A percentile compares a stretch with the other conserved stretches of the same genome.
phyloP scores from a whole-genome alignment of 1,140 invertebrate species.

The Diuraphis noxia region DNA sequence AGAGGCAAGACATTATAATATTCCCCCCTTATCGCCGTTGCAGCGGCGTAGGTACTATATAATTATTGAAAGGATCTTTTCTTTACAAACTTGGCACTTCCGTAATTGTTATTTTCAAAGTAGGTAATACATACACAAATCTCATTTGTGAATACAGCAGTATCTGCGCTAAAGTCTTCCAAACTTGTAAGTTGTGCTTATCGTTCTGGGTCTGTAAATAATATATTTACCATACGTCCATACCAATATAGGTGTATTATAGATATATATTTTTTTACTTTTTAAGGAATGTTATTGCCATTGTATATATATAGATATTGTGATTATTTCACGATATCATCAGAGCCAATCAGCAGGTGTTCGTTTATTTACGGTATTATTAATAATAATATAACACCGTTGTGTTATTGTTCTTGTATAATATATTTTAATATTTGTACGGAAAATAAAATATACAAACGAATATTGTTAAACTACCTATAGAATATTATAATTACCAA shows the following conservation, averaged over 20 bases:
- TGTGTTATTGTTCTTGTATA: neutral
- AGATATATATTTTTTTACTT: no score
- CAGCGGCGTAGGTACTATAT: neutral
- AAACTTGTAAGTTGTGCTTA: neutral
- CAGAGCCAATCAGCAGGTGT: neutral
- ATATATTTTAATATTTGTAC: no score
- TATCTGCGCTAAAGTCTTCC: neutral
- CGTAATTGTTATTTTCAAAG: slow-evolving; percentile 21
- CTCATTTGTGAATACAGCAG: neutral
- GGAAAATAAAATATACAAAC: neutral
- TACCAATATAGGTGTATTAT: neutral
- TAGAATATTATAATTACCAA: no score
- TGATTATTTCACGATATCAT: neutral
- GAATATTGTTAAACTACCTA: no score
- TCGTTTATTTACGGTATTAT: neutral
- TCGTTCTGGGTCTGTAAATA: neutral
- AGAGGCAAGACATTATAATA: neutral
- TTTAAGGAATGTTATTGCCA: no score
- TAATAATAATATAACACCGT: neutral
- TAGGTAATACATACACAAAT: slow-evolving; percentile 24
- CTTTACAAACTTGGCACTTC: slow-evolving; percentile 23
- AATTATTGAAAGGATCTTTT: slow-evolving; percentile 40
- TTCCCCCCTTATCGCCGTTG: neutral
- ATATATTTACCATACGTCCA: neutral
- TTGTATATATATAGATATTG: no score